Percentiles rank a stretch among this genome's conserved stretches.
Evolutionary conservation across 2,113 vertebrate genomes (phyloP).

Genomic region (Eurypyga helias): DNA sequence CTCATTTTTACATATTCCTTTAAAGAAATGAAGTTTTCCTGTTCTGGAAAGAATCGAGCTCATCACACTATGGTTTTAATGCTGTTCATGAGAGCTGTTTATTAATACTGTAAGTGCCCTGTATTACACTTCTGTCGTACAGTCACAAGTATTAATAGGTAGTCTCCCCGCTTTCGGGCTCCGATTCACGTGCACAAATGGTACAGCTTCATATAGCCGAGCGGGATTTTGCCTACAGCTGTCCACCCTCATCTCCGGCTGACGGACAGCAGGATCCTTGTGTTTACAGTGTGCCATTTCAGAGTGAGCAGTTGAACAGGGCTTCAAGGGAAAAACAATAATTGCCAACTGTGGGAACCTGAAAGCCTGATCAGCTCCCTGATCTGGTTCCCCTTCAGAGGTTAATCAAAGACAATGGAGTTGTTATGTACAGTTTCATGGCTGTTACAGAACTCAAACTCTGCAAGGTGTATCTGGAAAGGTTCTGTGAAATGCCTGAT

Average conservation of each 20-base stretch:
- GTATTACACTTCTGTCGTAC: neutral
- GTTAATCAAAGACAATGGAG: neutral
- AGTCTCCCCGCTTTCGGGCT: neutral
- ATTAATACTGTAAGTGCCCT: neutral
- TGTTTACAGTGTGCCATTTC: neutral
- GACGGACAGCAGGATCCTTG: neutral
- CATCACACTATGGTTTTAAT: neutral
- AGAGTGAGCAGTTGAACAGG: neutral
- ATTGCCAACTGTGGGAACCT: neutral
- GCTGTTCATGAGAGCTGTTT: neutral
- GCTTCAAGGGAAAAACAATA: neutral
- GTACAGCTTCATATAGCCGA: neutral
- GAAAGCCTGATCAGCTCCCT: neutral
- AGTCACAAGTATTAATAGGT: neutral
- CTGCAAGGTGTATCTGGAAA: neutral
- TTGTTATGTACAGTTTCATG: neutral
- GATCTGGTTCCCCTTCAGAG: neutral
- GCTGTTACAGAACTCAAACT: neutral
- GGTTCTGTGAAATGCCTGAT: neutral
- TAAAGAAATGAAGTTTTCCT: neutral
- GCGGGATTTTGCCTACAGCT: neutral
- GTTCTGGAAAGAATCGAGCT: neutral
- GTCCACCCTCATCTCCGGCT: neutral
- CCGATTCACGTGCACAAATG: fast-evolving
- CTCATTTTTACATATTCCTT: neutral